Percentiles rank a stretch among this genome's conserved stretches.
Conservation (phyloP, 1,140 invertebrate genomes). For the silkworm (Bombyx mori) region DNA sequence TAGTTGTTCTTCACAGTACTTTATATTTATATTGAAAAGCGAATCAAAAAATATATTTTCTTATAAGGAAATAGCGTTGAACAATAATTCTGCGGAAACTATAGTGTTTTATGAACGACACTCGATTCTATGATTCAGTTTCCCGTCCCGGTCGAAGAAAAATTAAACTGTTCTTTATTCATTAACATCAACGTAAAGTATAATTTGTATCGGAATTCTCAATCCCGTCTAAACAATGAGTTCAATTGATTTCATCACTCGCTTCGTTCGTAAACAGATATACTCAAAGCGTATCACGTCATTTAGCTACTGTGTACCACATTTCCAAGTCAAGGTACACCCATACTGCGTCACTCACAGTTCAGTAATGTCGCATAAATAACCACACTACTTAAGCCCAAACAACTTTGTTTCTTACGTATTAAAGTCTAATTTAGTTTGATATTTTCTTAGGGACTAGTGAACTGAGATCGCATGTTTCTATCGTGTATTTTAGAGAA, state of each 20-base stretch:
- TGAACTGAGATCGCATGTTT: conserved; percentile 33
- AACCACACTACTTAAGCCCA: conserved; percentile 3
- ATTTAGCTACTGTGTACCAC: conserved; percentile 44
- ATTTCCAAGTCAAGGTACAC: conserved; percentile 48
- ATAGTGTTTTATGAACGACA: too few relatives aligned
- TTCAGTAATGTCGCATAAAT: too few relatives aligned
- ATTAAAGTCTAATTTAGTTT: conserved; percentile 23
- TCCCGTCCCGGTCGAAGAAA: too few relatives aligned
- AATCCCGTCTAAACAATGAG: conserved; percentile 13
- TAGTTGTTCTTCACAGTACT: too few relatives aligned
- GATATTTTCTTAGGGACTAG: conserved; percentile 15
- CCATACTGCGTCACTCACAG: conserved; percentile 34
- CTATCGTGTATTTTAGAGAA: conserved; percentile 16
- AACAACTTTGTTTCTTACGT: conserved; percentile 16
- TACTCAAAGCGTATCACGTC: conserved; percentile 49
- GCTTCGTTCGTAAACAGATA: conserved; percentile 29
- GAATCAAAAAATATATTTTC: too few relatives aligned
- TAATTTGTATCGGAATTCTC: too few relatives aligned
- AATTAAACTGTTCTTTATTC: too few relatives aligned
- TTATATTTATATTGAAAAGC: too few relatives aligned
- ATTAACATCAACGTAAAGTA: too few relatives aligned
- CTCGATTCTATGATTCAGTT: too few relatives aligned
- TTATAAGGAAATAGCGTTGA: too few relatives aligned
- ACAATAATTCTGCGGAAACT: too few relatives aligned
- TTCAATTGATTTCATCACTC: conserved; percentile 34